These are phyloP conservation scores for Cliona cf. orientalis DNA, from an alignment of 37 sponge, comb jelly and placozoan genomes.

Conservation along the genomic window DNA sequence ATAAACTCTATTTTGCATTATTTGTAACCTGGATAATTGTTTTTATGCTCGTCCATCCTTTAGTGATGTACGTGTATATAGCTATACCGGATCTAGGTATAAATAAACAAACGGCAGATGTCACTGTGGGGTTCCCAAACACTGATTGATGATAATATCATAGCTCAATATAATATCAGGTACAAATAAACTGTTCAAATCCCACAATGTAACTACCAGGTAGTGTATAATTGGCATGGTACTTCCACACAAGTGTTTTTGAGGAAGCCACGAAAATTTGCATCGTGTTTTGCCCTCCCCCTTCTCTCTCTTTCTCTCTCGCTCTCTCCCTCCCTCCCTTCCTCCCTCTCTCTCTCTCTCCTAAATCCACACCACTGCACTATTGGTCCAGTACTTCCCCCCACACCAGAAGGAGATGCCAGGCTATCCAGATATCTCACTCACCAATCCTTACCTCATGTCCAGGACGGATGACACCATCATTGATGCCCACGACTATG, in stretches of 20 bases:
- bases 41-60: no score
- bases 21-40: no score
- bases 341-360: background rate
- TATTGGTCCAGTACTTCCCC: constrained; percentile 26
- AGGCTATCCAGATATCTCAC: constrained; percentile 22
- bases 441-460: constrained; percentile 55
- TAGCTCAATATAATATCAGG: no score
- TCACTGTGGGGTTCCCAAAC: no score
- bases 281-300: background rate
- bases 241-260: background rate
- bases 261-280: no score
- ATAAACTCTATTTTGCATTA: no score
- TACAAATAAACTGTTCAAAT: no score
- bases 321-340: background rate
- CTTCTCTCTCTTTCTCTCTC: background rate
- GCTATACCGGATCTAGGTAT: no score
- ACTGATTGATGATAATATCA: no score
- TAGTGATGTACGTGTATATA: no score
- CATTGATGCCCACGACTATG: constrained; percentile 37
- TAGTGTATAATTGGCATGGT: background rate
- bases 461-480: constrained; percentile 34
- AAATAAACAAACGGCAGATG: no score
- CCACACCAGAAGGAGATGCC: constrained; percentile 28
- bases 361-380: background rate
- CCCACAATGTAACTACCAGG: no score